Conservation (phyloP, 1,140 invertebrate genomes). For the Drosophila kanapiae region DNA sequence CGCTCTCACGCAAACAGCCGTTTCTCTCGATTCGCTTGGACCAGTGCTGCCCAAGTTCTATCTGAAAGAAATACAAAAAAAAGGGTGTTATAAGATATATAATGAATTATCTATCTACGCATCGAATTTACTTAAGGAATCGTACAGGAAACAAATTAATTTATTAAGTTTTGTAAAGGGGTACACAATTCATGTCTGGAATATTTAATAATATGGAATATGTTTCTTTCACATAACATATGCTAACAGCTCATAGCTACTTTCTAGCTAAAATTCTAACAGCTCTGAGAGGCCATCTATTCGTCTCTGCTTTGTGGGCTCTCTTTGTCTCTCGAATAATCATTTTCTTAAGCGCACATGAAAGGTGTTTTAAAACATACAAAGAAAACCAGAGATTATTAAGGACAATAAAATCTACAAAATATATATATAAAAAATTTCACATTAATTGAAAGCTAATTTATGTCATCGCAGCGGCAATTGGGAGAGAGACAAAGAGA, state of each 20-base stretch:
- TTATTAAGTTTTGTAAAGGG: neutral
- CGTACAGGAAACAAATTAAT: too few relatives aligned
- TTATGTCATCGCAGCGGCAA: constrained; percentile 3
- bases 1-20: constrained; percentile 8
- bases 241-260: neutral
- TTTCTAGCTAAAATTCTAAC: neutral
- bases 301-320: constrained; percentile 5
- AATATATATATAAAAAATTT: neutral
- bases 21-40: constrained; percentile 5
- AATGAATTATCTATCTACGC: too few relatives aligned
- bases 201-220: too few relatives aligned
- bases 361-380: neutral
- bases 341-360: neutral
- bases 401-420: neutral
- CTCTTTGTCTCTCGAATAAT: neutral
- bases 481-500: neutral
- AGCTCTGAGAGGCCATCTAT: neutral
- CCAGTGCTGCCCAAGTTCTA: neutral
- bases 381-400: neutral
- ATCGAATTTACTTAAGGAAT: too few relatives aligned
- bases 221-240: too few relatives aligned
- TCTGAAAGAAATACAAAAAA: neutral
- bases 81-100: neutral
- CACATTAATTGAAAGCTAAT: neutral
- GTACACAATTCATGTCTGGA: too few relatives aligned